These are phyloP conservation scores for Helleia helle DNA, from an alignment of 2,888 invertebrate species.

Conservation along the genomic window DNA sequence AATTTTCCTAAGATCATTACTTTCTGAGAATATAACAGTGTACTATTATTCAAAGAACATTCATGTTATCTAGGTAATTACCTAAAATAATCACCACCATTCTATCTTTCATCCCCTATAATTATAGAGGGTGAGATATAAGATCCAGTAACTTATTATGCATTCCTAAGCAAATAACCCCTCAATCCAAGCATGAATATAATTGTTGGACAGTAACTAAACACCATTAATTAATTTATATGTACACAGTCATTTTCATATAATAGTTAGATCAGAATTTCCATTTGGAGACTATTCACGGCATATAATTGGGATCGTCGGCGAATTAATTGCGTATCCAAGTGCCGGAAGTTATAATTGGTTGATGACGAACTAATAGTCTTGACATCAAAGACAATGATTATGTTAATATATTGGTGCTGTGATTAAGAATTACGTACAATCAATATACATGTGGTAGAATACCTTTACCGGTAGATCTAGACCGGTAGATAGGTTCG, in stretches of 20 bases:
- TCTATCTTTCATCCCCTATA: too few species aligned
- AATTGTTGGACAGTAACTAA: neutral
- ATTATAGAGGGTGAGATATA: neutral
- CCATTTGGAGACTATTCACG: conserved; percentile 18
- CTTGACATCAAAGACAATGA: conserved; percentile 27
- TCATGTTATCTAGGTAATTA: too few species aligned
- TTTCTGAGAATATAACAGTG: too few species aligned
- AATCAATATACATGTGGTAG: too few species aligned
- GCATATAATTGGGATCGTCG: conserved; percentile 20
- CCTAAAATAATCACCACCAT: too few species aligned
- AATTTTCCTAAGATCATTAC: too few species aligned
- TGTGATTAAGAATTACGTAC: too few species aligned
- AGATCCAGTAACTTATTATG: neutral
- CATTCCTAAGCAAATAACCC: neutral
- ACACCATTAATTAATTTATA: neutral
- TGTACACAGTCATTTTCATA: neutral
- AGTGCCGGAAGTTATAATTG: conserved; percentile 31
- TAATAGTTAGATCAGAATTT: conserved; percentile 13
- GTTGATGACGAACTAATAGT: conserved; percentile 33
- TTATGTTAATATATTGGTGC: neutral
- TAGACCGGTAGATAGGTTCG: too few species aligned
- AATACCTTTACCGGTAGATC: too few species aligned
- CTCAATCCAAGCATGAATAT: neutral
- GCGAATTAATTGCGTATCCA: conserved; percentile 32
- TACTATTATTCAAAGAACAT: too few species aligned